phyloP scores from a whole-genome alignment of 2,797 vertebrate species.

The Schizopygopsis malacanthus region DNA sequence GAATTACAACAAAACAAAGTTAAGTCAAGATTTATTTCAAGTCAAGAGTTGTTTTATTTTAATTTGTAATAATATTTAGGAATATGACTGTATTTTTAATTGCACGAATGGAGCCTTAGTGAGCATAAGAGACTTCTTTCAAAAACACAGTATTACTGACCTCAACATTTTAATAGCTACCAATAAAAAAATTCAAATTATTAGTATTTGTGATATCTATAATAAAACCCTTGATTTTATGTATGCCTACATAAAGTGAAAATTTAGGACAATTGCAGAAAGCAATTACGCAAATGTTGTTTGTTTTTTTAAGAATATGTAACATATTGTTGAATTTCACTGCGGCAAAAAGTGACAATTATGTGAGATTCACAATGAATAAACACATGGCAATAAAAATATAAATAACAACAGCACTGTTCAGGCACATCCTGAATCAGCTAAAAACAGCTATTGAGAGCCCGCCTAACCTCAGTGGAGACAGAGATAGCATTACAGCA shows the following conservation, averaged over 20 bases:
- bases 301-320: neutral
- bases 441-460: slow-evolving; percentile 36
- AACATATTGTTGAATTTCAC: neutral
- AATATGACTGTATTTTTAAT: neutral
- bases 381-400: slow-evolving; percentile 1
- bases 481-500: slow-evolving; percentile 29
- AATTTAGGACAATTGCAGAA: neutral
- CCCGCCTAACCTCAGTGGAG: slow-evolving; percentile 17
- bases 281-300: neutral
- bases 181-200: neutral
- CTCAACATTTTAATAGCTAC: neutral
- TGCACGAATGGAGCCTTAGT: neutral
- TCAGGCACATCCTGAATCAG: slow-evolving; percentile 18
- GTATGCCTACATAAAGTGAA: neutral
- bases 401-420: neutral
- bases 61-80: neutral
- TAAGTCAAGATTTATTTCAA: no score
- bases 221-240: neutral
- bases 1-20: neutral
- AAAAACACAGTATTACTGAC: neutral
- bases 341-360: neutral
- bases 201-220: neutral
- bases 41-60: neutral
- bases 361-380: neutral
- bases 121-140: neutral